Evolutionary conservation across 2,888 invertebrate genomes (phyloP), one percentile per base, ranked within the genome.

Genomic region (Nebria brevicollis): DNA sequence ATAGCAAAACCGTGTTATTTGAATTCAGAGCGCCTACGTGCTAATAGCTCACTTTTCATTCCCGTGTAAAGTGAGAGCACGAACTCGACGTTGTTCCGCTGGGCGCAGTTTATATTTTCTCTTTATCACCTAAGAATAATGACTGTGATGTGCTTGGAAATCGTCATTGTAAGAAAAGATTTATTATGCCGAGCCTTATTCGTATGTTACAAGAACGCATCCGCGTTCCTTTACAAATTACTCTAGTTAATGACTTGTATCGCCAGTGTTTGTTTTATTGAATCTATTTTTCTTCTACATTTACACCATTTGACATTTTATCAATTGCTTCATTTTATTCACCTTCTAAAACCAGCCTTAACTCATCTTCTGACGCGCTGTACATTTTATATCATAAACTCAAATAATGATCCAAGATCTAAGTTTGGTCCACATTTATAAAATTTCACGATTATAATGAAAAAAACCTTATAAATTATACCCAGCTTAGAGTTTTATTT

Each of bases 31-130:
- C 78, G 54, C 54, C 54, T 54, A 79, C 78, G 78, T 79, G 78
- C 78, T 41, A 79, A 73, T 79, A 66, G 74, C 66, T 79, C 74
- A 79, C 74, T 79, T 79, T 79, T 79, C 78, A 79, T 79, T 79
- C 78, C 41, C 13, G 64, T 74, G 20, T 66, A 42, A 73, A 25
- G 66, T 26, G 34, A 34, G 70, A 25, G 20, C n/a, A 70, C 26
- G 26, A 20, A 13, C 26, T 26, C 70, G 20, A 70, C 70, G 70
- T 26, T 34, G 15, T 70, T 70, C 34, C 25, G 26, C 70, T 70
- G 15, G 34, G 20, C 70, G 70, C 34, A 34, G 25, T 70, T 54
- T 54, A 54, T 54, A 54, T 74, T 73, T 79, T 79, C 78, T 74
- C 66, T 66, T 42, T 41, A 41, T 79, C 78, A 79, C 78, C 78